These are phyloP conservation scores for Crocuta crocuta DNA, from an alignment of 2,113 vertebrate species.

Conservation along the genomic window DNA sequence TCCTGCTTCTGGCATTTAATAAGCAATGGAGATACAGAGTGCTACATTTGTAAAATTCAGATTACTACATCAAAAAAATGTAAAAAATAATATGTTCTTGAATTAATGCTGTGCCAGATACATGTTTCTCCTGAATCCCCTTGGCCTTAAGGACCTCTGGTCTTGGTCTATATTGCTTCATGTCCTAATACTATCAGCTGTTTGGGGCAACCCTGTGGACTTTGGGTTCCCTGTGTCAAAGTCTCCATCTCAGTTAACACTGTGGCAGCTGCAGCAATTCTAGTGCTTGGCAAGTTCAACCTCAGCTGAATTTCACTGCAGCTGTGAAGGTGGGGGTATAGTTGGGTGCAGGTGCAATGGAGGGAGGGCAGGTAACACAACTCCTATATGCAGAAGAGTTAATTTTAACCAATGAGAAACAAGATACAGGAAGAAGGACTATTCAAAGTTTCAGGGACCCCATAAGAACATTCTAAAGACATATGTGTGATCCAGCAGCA, in stretches of 20 bases:
- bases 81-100: neutral
- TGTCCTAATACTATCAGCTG: neutral
- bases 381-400: neutral
- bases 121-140: neutral
- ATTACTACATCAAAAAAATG: neutral
- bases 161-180: neutral
- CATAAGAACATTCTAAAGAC: neutral
- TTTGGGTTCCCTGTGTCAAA: neutral
- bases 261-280: neutral
- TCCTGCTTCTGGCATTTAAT: neutral
- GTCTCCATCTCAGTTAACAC: too few species aligned
- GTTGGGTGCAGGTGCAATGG: neutral
- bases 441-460: neutral
- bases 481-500: neutral
- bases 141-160: neutral
- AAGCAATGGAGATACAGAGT: neutral
- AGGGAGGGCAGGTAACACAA: neutral
- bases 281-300: neutral
- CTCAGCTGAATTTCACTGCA: neutral
- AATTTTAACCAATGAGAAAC: neutral
- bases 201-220: neutral
- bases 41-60: neutral
- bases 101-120: neutral
- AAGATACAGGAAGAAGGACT: neutral
- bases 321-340: neutral